These are phyloP conservation scores for Heterodera carotae DNA, from an alignment of 1,140 invertebrate species.

Conservation along the genomic window DNA sequence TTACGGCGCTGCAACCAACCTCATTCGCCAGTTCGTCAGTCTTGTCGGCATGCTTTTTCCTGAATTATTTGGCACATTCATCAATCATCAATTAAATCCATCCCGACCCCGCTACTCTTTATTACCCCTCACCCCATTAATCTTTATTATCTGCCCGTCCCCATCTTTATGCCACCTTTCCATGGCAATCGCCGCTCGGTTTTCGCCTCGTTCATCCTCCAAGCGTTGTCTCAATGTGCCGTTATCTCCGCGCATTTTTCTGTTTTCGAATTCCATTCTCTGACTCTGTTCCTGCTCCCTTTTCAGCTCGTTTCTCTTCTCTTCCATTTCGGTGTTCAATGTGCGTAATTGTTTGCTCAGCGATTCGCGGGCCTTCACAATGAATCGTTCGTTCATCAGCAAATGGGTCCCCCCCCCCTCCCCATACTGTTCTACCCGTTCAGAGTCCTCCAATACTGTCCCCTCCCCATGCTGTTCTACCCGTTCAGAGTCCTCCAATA, in stretches of 20 bases:
- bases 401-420: background rate
- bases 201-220: constrained; percentile 48
- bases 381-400: background rate
- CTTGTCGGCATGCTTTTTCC: constrained; percentile 50
- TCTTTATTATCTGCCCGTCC: too few species aligned
- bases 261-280: constrained; percentile 25
- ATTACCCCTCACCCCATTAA: too few species aligned
- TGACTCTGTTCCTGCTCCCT: constrained; percentile 30
- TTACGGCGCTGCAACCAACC: too few species aligned
- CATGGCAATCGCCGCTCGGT: constrained; percentile 2
- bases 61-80: constrained; percentile 33
- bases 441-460: too few species aligned
- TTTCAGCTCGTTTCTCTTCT: constrained; percentile 27
- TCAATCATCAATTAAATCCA: constrained; percentile 14
- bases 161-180: constrained; percentile 27
- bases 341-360: constrained; percentile 37
- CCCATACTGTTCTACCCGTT: constrained; percentile 38
- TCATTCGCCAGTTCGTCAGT: constrained; percentile 37
- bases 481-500: too few species aligned
- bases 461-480: too few species aligned
- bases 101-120: too few species aligned
- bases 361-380: constrained; percentile 37
- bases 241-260: constrained; percentile 40
- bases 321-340: constrained; percentile 38
- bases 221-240: constrained; percentile 38